Percentiles rank a stretch among this genome's conserved stretches.
These are phyloP conservation scores for Laspeyria flexula DNA, from an alignment of 2,888 invertebrate genomes.

Conservation along the genomic window DNA sequence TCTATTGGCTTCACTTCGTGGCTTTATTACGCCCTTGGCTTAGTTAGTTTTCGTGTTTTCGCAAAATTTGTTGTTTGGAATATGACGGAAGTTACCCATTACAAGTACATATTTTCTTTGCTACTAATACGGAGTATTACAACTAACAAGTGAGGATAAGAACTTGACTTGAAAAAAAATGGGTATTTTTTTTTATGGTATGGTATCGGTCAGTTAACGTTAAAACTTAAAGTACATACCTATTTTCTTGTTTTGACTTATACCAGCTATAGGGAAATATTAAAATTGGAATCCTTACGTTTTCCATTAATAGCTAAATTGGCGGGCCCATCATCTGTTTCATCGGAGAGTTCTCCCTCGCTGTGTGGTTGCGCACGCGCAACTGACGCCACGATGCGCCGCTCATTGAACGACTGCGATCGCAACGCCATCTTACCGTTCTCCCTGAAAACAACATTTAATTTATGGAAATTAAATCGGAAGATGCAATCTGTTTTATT, in stretches of 20 bases:
- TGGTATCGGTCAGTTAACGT: too few relatives aligned
- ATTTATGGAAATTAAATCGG: constrained; percentile 47
- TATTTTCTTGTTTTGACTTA: too few relatives aligned
- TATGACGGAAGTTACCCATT: constrained; percentile 14
- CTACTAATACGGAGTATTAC: background rate
- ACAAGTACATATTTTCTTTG: background rate
- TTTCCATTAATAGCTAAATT: constrained; percentile 68
- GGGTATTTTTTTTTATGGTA: too few relatives aligned
- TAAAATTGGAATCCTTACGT: constrained; percentile 58
- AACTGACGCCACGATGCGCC: constrained; percentile 64
- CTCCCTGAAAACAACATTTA: constrained; percentile 68
- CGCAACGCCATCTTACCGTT: constrained; percentile 82
- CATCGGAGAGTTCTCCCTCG: constrained; percentile 80
- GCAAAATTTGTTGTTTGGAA: constrained; percentile 19
- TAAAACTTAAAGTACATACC: too few relatives aligned
- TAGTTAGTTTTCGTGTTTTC: constrained; percentile 20
- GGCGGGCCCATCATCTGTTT: constrained; percentile 67
- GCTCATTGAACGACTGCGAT: constrained; percentile 83
- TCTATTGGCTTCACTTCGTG: constrained; percentile 33
- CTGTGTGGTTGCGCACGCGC: constrained; percentile 81
- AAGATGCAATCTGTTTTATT: constrained; percentile 41
- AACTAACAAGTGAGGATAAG: too few relatives aligned
- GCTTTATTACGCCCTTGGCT: constrained; percentile 23
- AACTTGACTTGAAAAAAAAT: too few relatives aligned
- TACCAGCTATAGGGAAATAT: background rate